These are phyloP conservation scores for Oryzias javanicus DNA, from an alignment of 2,113 vertebrate genomes.

Conservation along the genomic window DNA sequence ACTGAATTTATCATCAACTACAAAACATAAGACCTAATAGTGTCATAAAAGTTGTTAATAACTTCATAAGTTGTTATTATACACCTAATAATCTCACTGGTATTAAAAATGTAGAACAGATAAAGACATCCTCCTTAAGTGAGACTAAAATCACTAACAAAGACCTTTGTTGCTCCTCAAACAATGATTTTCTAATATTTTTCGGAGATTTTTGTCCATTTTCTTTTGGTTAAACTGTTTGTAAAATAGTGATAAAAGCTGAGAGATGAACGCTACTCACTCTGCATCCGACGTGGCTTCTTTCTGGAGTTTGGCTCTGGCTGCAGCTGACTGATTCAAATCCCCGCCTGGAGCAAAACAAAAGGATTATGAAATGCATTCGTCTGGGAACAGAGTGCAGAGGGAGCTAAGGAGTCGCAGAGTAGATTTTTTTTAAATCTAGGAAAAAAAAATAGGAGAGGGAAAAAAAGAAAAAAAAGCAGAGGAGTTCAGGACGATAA, in stretches of 20 bases:
- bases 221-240: slow-evolving; percentile 11
- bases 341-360: slow-evolving; percentile 80
- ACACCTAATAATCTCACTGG: background rate
- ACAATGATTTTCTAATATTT: slow-evolving; percentile 7
- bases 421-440: background rate
- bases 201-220: slow-evolving; percentile 30
- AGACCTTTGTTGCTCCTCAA: background rate
- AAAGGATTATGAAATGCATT: slow-evolving; percentile 18
- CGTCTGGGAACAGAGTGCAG: background rate
- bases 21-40: too few relatives aligned
- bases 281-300: slow-evolving; percentile 74
- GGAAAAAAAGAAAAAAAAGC: background rate
- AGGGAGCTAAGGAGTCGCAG: background rate
- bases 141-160: background rate
- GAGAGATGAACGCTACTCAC: slow-evolving; percentile 74
- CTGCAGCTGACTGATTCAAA: slow-evolving; percentile 86
- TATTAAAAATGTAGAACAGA: background rate
- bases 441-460: background rate
- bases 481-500: background rate
- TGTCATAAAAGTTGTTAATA: background rate
- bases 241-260: slow-evolving; percentile 10
- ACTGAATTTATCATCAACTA: too few relatives aligned
- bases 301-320: slow-evolving; percentile 82
- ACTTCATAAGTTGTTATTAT: background rate
- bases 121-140: slow-evolving; percentile 8